Evolutionary conservation across 1,140 invertebrate genomes (phyloP).

Genomic region (Onthophagus taurus): DNA sequence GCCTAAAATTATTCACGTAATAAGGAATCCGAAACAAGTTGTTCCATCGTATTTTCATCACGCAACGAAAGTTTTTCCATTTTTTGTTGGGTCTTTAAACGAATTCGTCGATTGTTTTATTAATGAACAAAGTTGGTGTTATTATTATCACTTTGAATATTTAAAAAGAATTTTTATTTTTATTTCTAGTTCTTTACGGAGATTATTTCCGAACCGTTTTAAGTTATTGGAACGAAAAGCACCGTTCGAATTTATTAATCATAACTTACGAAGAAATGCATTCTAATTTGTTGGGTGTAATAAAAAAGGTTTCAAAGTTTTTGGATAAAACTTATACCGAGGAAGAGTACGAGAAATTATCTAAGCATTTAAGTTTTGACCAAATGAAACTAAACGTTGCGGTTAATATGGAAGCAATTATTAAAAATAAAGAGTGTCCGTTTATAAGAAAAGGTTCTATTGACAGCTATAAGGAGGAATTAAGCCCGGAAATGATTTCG

Average conservation of each 20-base stretch:
- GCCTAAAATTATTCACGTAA: conserved; percentile 61
- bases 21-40: conserved; percentile 78
- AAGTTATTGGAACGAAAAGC: conserved; percentile 46
- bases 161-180: too few relatives aligned
- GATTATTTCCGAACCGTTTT: conserved; percentile 53
- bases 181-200: conserved; percentile 41
- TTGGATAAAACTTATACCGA: conserved; percentile 43
- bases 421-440: conserved; percentile 31
- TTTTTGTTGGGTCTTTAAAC: background rate
- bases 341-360: conserved; percentile 42
- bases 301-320: conserved; percentile 48
- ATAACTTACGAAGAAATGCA: conserved; percentile 61
- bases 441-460: conserved; percentile 52
- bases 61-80: conserved; percentile 1
- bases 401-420: conserved; percentile 50
- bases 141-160: too few relatives aligned
- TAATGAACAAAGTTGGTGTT: too few relatives aligned
- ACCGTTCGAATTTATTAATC: conserved; percentile 49
- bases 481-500: conserved; percentile 6
- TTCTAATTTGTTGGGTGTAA: conserved; percentile 48
- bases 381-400: conserved; percentile 58
- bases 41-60: conserved; percentile 72
- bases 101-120: background rate
- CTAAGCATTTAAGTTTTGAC: conserved; percentile 54
- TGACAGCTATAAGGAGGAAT: conserved; percentile 36